phyloP scores from a whole-genome alignment of 1,140 invertebrate species.

The Musca domestica region DNA sequence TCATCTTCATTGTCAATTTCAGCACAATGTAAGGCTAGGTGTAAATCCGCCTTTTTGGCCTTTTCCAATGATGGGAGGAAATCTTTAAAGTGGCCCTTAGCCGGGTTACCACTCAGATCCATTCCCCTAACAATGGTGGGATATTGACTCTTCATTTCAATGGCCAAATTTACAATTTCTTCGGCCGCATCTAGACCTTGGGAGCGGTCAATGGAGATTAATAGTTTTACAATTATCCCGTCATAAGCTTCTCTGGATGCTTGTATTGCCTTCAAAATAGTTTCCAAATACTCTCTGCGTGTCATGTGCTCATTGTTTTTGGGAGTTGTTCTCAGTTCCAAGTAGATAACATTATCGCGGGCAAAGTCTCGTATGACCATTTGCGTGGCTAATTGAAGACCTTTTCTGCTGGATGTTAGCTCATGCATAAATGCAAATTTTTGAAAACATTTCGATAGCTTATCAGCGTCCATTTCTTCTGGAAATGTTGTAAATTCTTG shows the following conservation, averaged over 20 bases:
- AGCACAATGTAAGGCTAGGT: slow-evolving; percentile 72
- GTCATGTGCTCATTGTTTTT: slow-evolving; percentile 66
- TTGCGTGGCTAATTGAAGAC: slow-evolving; percentile 66
- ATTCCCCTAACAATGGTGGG: slow-evolving; percentile 72
- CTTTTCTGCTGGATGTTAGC: slow-evolving; percentile 65
- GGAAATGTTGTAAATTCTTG: slow-evolving; percentile 46
- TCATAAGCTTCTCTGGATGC: slow-evolving; percentile 40
- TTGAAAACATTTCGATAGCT: slow-evolving; percentile 64
- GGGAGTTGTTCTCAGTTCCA: slow-evolving; percentile 85
- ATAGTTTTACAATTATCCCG: slow-evolving; percentile 66
- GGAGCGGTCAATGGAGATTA: slow-evolving; percentile 76
- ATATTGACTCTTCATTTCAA: slow-evolving; percentile 61
- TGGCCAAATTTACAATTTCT: slow-evolving; percentile 68
- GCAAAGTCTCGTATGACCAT: slow-evolving; percentile 78
- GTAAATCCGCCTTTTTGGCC: slow-evolving; percentile 65
- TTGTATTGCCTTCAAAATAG: slow-evolving; percentile 67
- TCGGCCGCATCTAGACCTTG: slow-evolving; percentile 60
- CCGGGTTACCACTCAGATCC: slow-evolving; percentile 83
- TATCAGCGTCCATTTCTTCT: slow-evolving; percentile 24
- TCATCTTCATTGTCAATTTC: slow-evolving; percentile 67
- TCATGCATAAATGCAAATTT: slow-evolving; percentile 75
- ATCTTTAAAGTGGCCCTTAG: slow-evolving; percentile 60
- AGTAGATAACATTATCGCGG: slow-evolving; percentile 78
- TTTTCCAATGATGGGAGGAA: slow-evolving; percentile 64
- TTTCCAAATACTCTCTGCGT: slow-evolving; percentile 69